Evolutionary conservation across 2,888 invertebrate species (phyloP).

Genomic region (Glyphotaelius pellucidus): DNA sequence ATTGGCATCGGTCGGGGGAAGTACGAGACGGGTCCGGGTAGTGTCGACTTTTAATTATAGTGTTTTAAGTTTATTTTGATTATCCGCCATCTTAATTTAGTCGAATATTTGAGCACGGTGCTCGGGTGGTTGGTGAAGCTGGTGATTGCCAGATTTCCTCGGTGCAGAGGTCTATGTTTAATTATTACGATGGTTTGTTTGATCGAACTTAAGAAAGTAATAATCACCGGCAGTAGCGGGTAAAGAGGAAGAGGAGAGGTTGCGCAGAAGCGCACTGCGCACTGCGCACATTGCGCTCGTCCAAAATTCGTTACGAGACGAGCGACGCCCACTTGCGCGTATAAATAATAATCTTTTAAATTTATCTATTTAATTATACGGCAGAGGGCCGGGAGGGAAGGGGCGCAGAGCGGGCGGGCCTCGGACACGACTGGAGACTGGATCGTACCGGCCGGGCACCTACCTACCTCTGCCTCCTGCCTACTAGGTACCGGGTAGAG

Average conservation of each 20-base stretch:
- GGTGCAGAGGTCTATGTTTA: constrained; percentile 58
- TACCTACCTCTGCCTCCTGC: not conserved
- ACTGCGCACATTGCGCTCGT: constrained; percentile 53
- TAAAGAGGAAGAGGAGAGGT: constrained; percentile 33
- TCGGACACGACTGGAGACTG: constrained; percentile 42
- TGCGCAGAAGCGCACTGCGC: constrained; percentile 48
- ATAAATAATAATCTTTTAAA: constrained; percentile 67
- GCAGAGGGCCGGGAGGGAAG: constrained; percentile 53
- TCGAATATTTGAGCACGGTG: constrained; percentile 49
- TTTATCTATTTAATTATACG: constrained; percentile 67
- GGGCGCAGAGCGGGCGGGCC: constrained; percentile 55
- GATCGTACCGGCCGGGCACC: constrained; percentile 37
- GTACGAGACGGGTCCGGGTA: constrained; percentile 16
- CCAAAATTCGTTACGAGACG: constrained; percentile 66
- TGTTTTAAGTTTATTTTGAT: constrained; percentile 59
- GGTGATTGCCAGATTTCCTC: not conserved
- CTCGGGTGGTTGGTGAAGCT: not conserved
- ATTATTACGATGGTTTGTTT: constrained; percentile 43
- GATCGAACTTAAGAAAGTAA: constrained; percentile 55
- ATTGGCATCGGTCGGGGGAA: not conserved
- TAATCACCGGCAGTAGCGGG: constrained; percentile 50
- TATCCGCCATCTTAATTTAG: constrained; percentile 58
- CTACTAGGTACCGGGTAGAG: constrained; percentile 29
- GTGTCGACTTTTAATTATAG: constrained; percentile 57
- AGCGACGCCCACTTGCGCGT: constrained; percentile 66